Conservation (phyloP, 2,113 vertebrate species). For the Colaptes auratus region DNA sequence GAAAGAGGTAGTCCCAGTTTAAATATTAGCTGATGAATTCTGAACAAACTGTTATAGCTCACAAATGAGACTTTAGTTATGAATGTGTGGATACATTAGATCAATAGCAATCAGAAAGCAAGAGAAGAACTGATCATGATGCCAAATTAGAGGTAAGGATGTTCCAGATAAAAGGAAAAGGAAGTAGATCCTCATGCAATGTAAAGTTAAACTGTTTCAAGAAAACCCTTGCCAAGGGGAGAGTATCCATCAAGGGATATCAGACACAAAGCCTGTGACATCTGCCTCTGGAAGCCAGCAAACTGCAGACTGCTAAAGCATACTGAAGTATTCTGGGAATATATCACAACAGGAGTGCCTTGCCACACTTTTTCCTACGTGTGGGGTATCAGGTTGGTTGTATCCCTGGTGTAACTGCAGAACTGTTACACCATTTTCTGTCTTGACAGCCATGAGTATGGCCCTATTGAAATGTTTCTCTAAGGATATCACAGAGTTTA, state of each 20-base stretch:
- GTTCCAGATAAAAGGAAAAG: not conserved
- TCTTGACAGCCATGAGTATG: not conserved
- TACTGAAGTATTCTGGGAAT: not conserved
- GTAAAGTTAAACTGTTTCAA: not conserved
- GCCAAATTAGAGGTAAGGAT: not conserved
- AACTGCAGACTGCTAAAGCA: not conserved
- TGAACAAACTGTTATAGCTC: not conserved
- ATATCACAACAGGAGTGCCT: fast-evolving
- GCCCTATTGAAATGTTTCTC: not conserved
- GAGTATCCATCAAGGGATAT: not conserved
- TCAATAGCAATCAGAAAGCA: not conserved
- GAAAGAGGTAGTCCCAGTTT: not conserved
- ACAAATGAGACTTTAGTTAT: not conserved
- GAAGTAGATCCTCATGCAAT: not conserved
- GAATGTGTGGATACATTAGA: not conserved
- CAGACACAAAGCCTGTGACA: not conserved
- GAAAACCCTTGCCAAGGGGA: not conserved
- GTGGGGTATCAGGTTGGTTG: not conserved
- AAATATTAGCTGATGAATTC: not conserved
- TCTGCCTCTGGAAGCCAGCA: not conserved
- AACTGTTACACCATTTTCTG: not conserved
- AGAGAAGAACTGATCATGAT: not conserved
- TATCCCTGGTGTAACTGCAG: not conserved
- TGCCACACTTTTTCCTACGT: not conserved
- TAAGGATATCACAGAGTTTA: not conserved